These are phyloP conservation scores for Babyrousa celebensis DNA, from an alignment of 2,797 vertebrate species.

Conservation along the genomic window DNA sequence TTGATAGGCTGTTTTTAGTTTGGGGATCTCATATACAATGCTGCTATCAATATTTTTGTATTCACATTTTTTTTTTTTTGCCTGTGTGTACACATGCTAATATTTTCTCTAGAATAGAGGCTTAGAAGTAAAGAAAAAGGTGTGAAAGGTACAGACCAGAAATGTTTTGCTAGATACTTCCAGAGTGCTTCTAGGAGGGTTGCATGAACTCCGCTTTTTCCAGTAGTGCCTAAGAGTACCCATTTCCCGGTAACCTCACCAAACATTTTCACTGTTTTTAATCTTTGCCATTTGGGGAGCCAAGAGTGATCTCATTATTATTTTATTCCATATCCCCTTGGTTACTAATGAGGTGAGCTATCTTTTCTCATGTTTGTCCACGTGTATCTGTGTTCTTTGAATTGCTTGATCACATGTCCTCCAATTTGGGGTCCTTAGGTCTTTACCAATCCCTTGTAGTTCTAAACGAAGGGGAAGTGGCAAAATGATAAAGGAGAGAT, in stretches of 20 bases:
- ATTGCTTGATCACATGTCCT: not conserved
- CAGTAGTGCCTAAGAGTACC: not conserved
- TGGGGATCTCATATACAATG: not conserved
- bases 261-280: not conserved
- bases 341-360: constrained; percentile 55
- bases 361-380: constrained; percentile 51
- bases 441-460: not conserved
- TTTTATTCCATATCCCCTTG: constrained; percentile 34
- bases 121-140: constrained; percentile 38
- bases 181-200: not conserved
- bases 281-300: constrained; percentile 2
- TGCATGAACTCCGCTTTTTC: not conserved
- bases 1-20: not conserved
- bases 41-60: constrained; percentile 8
- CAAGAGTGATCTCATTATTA: constrained; percentile 53
- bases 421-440: not conserved
- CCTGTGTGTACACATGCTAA: not conserved
- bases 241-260: not conserved
- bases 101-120: constrained; percentile 14
- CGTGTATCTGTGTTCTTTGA: constrained; percentile 4
- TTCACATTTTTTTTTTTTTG: not conserved
- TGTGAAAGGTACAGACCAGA: not conserved
- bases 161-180: not conserved
- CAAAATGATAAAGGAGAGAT: not conserved
- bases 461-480: constrained; percentile 25